phyloP scores from a whole-genome alignment of 2,797 vertebrate species.

The Notoglanidium macrostoma region DNA sequence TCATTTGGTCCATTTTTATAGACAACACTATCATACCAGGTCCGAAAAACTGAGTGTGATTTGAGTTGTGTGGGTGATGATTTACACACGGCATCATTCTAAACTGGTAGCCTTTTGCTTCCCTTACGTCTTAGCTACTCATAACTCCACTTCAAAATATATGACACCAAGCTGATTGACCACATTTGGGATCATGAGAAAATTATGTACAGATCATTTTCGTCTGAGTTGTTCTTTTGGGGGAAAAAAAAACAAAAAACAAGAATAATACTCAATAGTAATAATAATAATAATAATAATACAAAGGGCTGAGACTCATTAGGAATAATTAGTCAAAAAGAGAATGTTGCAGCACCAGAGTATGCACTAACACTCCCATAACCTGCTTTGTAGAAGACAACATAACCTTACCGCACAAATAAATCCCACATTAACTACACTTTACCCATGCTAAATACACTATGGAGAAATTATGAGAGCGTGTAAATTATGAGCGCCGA shows the following conservation, averaged over 20 bases:
- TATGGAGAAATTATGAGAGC: not conserved
- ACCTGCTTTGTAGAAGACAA: constrained; percentile 53
- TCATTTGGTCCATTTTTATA: not conserved
- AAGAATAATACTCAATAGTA: not conserved
- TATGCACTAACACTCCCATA: constrained; percentile 49
- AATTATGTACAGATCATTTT: not conserved
- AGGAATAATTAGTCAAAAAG: constrained; percentile 28
- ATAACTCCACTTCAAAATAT: not conserved
- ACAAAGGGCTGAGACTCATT: not conserved
- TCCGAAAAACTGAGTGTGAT: not conserved
- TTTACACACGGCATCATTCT: not conserved
- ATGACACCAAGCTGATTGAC: not conserved
- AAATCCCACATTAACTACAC: constrained; percentile 8
- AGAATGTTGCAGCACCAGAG: constrained; percentile 33
- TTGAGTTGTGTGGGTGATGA: not conserved
- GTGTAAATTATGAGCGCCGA: not conserved
- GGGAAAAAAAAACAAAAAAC: not conserved
- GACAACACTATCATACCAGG: not conserved
- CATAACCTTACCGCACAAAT: constrained; percentile 2
- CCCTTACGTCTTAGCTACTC: not conserved
- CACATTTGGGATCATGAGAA: not conserved
- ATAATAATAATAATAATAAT: not conserved
- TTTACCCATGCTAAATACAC: not conserved
- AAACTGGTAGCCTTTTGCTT: not conserved
- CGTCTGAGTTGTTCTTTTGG: not conserved